These are phyloP conservation scores for Arnoldichthys spilopterus DNA, from an alignment of 2,797 vertebrate genomes.

Conservation along the genomic window DNA sequence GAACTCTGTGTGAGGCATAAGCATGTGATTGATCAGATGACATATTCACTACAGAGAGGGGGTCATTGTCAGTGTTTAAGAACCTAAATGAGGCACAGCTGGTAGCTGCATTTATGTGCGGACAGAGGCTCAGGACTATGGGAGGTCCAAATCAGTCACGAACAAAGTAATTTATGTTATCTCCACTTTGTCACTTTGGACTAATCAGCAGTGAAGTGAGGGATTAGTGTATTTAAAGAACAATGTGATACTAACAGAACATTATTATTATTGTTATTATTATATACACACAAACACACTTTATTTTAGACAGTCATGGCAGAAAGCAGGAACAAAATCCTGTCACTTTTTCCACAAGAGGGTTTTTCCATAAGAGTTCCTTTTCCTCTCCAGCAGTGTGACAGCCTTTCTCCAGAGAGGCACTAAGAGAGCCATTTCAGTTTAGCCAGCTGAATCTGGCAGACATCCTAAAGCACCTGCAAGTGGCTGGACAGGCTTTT, in stretches of 20 bases:
- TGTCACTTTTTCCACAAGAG: constrained; percentile 5
- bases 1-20: constrained; percentile 19
- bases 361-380: constrained; percentile 17
- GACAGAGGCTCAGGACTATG: constrained; percentile 11
- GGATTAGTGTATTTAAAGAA: background rate
- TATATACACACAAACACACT: background rate
- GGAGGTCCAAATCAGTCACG: constrained; percentile 41
- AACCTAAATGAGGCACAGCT: constrained; percentile 31
- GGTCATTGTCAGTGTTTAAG: constrained; percentile 23
- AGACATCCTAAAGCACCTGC: constrained; percentile 72
- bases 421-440: constrained; percentile 70
- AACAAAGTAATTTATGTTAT: constrained; percentile 24
- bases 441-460: constrained; percentile 79
- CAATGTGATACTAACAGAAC: background rate
- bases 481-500: constrained; percentile 76
- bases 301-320: background rate
- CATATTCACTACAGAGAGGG: constrained; percentile 3
- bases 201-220: constrained; percentile 14
- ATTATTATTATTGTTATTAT: too few relatives aligned
- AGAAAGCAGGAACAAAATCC: constrained; percentile 24
- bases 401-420: constrained; percentile 59
- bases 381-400: constrained; percentile 34
- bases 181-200: constrained; percentile 16
- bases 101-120: constrained; percentile 11
- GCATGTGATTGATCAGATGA: constrained; percentile 48